These are phyloP conservation scores for Zhuqinia jingwanae DNA, from an alignment of 2,888 invertebrate species.

Conservation along the genomic window DNA sequence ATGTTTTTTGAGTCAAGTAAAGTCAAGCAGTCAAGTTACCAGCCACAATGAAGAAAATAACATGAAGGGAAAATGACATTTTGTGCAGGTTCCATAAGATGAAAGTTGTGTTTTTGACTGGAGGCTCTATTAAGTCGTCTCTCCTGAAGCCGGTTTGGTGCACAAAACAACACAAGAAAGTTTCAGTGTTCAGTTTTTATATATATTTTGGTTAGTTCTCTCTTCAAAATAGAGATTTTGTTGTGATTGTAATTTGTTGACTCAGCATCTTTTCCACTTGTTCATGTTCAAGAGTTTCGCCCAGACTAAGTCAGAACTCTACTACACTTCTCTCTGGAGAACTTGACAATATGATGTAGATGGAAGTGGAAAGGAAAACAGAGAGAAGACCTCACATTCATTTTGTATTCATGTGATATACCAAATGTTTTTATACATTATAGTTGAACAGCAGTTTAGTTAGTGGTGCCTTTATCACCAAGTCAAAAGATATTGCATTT, in stretches of 20 bases:
- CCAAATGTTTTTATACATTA: not conserved
- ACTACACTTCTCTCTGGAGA: conserved; percentile 27
- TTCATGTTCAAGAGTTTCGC: conserved; percentile 45
- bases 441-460: conserved; percentile 1
- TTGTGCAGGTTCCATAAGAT: conserved; percentile 31
- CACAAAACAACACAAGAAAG: not conserved
- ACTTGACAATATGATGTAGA: conserved; percentile 18
- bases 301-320: not conserved
- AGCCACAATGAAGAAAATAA: not conserved
- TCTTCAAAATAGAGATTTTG: not conserved
- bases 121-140: not conserved
- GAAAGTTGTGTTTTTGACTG: conserved; percentile 47
- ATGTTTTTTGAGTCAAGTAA: too few species aligned
- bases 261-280: conserved; percentile 55
- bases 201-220: not conserved
- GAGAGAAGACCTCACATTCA: not conserved
- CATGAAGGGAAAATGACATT: conserved; percentile 20
- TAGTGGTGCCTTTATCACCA: not conserved
- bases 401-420: not conserved
- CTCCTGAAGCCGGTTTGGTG: not conserved
- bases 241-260: conserved; percentile 27
- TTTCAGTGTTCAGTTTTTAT: not conserved
- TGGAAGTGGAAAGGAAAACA: not conserved
- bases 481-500: not conserved
- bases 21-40: too few species aligned